These are phyloP conservation scores for Aphelenchoides besseyi DNA, from an alignment of 1,140 invertebrate genomes.

Conservation along the genomic window DNA sequence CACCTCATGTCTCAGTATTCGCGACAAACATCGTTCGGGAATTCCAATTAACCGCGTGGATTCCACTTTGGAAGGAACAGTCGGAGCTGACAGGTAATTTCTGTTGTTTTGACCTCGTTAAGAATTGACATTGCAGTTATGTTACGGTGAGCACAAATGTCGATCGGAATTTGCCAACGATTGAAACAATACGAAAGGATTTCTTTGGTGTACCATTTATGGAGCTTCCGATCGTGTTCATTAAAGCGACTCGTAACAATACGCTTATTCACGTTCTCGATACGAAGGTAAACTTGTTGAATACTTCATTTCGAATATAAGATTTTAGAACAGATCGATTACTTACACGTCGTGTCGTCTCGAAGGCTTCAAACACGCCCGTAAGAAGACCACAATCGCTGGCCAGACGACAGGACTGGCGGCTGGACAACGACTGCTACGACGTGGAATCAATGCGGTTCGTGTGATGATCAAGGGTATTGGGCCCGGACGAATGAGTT, in stretches of 20 bases:
- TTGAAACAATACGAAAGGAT: conserved; percentile 47
- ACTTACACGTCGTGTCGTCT: conserved; percentile 74
- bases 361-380: conserved; percentile 89
- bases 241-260: conserved; percentile 60
- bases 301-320: conserved; percentile 5
- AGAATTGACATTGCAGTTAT: conserved; percentile 38
- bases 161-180: conserved; percentile 46
- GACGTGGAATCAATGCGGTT: conserved; percentile 60
- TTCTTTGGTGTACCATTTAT: conserved; percentile 53
- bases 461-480: conserved; percentile 65
- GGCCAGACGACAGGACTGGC: conserved; percentile 84
- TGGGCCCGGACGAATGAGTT: conserved; percentile 66
- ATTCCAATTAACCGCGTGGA: background rate
- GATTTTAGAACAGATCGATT: conserved; percentile 41
- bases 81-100: conserved; percentile 28
- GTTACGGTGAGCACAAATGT: conserved; percentile 47
- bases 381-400: conserved; percentile 90
- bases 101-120: background rate
- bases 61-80: conserved; percentile 14
- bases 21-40: conserved; percentile 26
- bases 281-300: conserved; percentile 43
- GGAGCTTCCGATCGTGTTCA: conserved; percentile 55
- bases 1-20: conserved; percentile 3
- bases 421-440: conserved; percentile 66
- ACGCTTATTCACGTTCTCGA: conserved; percentile 52